A percentile compares a stretch with the other conserved stretches of the same genome.
Conservation (phyloP, 2,113 vertebrate species). For the Sinosuthora webbiana region DNA sequence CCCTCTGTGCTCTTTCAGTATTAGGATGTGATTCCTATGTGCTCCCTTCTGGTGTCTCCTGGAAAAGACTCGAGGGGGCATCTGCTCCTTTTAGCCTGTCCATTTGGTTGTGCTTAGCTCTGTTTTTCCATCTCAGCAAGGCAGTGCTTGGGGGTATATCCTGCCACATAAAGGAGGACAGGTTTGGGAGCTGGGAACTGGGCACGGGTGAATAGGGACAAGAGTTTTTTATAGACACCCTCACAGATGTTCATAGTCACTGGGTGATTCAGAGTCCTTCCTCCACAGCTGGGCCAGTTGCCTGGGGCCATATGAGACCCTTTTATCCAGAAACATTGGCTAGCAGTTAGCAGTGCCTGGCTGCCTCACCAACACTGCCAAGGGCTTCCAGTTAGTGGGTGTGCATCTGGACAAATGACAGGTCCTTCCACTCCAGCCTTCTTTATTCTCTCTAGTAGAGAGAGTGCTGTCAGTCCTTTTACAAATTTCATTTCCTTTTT, state of each 20-base stretch:
- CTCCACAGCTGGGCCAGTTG: background rate
- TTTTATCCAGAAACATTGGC: background rate
- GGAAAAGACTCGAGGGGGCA: background rate
- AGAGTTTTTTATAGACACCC: background rate
- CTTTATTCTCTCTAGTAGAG: background rate
- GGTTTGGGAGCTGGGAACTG: background rate
- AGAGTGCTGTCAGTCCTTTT: background rate
- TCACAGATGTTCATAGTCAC: background rate
- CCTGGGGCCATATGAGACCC: background rate
- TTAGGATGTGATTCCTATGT: accelerated
- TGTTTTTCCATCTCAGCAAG: background rate
- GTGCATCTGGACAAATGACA: background rate
- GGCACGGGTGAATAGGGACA: background rate
- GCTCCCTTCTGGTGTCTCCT: background rate
- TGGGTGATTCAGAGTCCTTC: background rate
- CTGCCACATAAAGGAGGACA: background rate
- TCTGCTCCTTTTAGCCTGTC: background rate
- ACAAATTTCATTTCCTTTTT: background rate
- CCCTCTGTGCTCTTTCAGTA: background rate
- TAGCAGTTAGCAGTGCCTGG: background rate
- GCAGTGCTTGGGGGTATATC: background rate
- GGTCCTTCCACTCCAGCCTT: background rate
- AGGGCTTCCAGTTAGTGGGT: background rate
- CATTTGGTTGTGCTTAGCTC: background rate
- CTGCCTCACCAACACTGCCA: background rate